Percentiles rank a stretch among this genome's conserved stretches.
These are phyloP conservation scores for Periplaneta americana DNA, from an alignment of 1,140 invertebrate genomes.

Conservation along the genomic window DNA sequence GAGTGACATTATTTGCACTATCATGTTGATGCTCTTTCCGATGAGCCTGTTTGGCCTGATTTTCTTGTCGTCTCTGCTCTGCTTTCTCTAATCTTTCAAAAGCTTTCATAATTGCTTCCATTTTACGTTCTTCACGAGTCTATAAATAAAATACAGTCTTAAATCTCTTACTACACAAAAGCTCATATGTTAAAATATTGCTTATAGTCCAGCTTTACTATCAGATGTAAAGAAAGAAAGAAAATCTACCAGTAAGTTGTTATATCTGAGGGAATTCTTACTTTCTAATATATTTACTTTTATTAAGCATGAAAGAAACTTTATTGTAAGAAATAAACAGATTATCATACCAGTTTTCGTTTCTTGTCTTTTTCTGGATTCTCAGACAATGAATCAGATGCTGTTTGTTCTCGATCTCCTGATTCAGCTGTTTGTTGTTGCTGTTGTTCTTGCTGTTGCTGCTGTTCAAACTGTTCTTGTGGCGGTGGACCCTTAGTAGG, in stretches of 20 bases:
- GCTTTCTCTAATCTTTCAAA: constrained; percentile 80
- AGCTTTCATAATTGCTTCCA: constrained; percentile 91
- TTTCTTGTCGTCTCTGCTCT: constrained; percentile 69
- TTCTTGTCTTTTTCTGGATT: neutral
- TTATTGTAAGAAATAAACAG: too few species aligned
- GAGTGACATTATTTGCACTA: neutral
- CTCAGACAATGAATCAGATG: neutral
- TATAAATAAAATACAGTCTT: constrained; percentile 33
- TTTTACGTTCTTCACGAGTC: constrained; percentile 92
- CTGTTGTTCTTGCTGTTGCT: neutral
- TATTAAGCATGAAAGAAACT: too few species aligned
- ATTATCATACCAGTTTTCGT: neutral
- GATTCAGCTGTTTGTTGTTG: neutral
- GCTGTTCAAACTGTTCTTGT: neutral
- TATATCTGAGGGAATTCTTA: too few species aligned
- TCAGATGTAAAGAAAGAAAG: too few species aligned
- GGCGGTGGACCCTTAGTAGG: neutral
- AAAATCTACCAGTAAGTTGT: too few species aligned
- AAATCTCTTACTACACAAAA: neutral
- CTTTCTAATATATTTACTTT: too few species aligned
- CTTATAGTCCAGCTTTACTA: too few species aligned
- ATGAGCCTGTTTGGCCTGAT: constrained; percentile 26
- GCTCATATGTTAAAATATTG: neutral
- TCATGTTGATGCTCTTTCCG: constrained; percentile 40
- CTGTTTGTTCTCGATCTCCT: neutral